Base-by-base conservation (phyloP, 2,113 vertebrate species). In the Ceyx margarethae region DNA sequence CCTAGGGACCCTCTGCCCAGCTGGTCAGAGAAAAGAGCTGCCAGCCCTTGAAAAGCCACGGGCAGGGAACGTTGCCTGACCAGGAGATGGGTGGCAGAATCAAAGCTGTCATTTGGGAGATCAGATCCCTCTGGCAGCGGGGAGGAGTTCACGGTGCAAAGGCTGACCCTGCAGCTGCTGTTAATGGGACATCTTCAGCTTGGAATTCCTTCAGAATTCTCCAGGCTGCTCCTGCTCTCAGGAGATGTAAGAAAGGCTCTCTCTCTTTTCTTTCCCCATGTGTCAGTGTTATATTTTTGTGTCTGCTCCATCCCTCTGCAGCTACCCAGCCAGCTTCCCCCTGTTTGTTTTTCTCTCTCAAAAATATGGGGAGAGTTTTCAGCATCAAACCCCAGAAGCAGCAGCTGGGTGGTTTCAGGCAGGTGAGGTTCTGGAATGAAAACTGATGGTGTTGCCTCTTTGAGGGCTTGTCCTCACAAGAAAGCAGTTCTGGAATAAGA, bases 381-480 rank as follows among this genome's bases (percentile, higher is more conserved):
- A n/a, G 60, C 11, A 3, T 26, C 13, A 86, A 87, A 25, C 62
- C 86, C 12, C 62, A 33, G 65, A 17, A 62, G 69, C 82, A 74
- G 80, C 61, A 64, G 65, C 75, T 1, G 6, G 31, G 75, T 81
- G 58, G 43, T 83, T 75, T 61, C 57, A 25, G 83, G 35, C 85
- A 87, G 87, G 68, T 88, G 82, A 92, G 61, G 73, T 54, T 88
- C 73, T 65, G 57, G 88, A 53, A 25, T 22, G 60, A 43, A 48
- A 69, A 42, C 15, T 2, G 3, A 5, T 20, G 68, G 46, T 57
- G 42, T 28, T 86, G 85, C 69, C 40, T 53, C 45, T 82, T n/a
- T n/a, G 61, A 76, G 87, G 66, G 1, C 2, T 62, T 76, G 31
- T 69, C 73, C n/a, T 61, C 57, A 46, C 64, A 42, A 13, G 73